Percentiles rank a stretch among this genome's conserved stretches.
These are phyloP conservation scores for Melanotus villosus DNA, from an alignment of 2,888 invertebrate genomes.

Conservation along the genomic window DNA sequence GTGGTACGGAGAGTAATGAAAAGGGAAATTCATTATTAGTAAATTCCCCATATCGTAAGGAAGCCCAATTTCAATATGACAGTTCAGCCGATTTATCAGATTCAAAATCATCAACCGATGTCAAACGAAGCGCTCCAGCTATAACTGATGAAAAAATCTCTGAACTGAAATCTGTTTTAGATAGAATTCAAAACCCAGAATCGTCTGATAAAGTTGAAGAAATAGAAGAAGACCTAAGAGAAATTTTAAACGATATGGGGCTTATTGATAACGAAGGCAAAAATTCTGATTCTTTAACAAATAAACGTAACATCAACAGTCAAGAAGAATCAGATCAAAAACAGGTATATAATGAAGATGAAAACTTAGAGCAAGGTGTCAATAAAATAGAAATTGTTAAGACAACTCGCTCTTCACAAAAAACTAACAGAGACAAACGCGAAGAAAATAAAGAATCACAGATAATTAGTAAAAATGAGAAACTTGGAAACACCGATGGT, in stretches of 20 bases:
- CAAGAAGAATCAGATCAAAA: slow-evolving; percentile 31
- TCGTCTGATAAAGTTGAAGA: slow-evolving; percentile 49
- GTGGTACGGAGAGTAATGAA: no score
- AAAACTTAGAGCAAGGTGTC: slow-evolving; percentile 54
- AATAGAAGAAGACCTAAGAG: slow-evolving; percentile 54
- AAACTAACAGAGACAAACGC: slow-evolving; percentile 48
- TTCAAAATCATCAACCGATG: background rate
- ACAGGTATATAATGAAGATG: slow-evolving; percentile 52
- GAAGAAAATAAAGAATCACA: slow-evolving; percentile 26
- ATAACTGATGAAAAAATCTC: slow-evolving; percentile 34
- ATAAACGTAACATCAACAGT: slow-evolving; percentile 18
- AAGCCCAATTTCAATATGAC: background rate
- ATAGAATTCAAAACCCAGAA: slow-evolving; percentile 32
- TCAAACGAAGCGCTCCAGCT: background rate
- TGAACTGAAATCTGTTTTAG: slow-evolving; percentile 31
- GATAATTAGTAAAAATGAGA: background rate
- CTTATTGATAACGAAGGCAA: slow-evolving; percentile 44
- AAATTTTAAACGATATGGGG: slow-evolving; percentile 55
- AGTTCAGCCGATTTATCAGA: background rate
- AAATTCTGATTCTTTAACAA: slow-evolving; percentile 7
- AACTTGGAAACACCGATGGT: slow-evolving; percentile 2
- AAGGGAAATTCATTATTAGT: no score
- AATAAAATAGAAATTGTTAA: slow-evolving; percentile 55
- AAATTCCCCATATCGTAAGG: background rate
- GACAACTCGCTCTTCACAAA: slow-evolving; percentile 27